Base-by-base conservation (phyloP, 2,113 vertebrate genomes). In the Dasyurus viverrinus region DNA sequence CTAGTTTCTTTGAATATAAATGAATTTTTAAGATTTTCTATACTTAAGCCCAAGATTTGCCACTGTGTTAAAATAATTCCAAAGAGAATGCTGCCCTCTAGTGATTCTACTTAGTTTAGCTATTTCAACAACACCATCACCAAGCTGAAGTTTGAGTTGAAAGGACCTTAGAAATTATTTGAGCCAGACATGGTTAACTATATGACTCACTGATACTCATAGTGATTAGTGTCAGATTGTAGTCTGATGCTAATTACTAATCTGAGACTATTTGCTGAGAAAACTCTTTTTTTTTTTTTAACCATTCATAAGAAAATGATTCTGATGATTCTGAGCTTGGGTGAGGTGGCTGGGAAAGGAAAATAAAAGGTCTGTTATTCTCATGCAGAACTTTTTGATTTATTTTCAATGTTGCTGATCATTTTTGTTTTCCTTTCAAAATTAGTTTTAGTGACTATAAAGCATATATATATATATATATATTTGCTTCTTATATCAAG, bases 31-130 rank as follows among this genome's bases (percentile, higher is more conserved):
- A n/a, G 68, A 14, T 19, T 84, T 42, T 84, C n/a, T 42, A 84
- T 84, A 8, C 68, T 36, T 0, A 5, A 5, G 23, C 0, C 89
- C 36, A 89, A 60, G 57, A 22, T 94, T 47, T 93, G 92, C 50
- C 11, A 25, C 53, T 47, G 46, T 91, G 30, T 93, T 11, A 93
- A 93, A 90, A 52, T 89, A 30, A 36, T 91, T 89, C 2, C 26
- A 47, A 55, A 92, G 76, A 46, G 24, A 94, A 50, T 90, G 52
- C 91, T 94, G 95, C 95, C 92, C 76, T 92, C 91, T 96, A 92
- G 76, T 93, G 95, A 93, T 95, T 68, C 30, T 9, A 76, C 19
- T 36, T 76, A 27, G 1, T 53, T 8, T 93, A 48, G 46, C 90
- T 92, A 30, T 93, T 16, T 93, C 12, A 90, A 47, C 26, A 16